These are phyloP conservation scores for Drosophila mettleri DNA, from an alignment of 2,888 invertebrate genomes.

Conservation along the genomic window DNA sequence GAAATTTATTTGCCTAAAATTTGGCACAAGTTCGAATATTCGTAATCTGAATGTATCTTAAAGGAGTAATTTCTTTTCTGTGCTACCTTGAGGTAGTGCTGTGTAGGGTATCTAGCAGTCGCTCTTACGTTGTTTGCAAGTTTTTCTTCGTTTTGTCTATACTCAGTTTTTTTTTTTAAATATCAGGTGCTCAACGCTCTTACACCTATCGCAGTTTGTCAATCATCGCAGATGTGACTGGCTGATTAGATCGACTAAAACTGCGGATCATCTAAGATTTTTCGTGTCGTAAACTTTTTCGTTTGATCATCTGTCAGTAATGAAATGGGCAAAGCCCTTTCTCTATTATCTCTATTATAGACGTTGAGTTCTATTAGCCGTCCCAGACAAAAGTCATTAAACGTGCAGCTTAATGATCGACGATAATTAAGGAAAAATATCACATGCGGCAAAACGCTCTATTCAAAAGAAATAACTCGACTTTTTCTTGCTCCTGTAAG, in stretches of 20 bases:
- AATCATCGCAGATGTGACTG: constrained; percentile 15
- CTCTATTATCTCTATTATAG: neutral
- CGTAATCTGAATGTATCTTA: no score
- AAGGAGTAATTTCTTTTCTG: no score
- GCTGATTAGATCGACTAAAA: constrained; percentile 14
- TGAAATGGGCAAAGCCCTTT: constrained; percentile 23
- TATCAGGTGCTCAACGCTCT: constrained; percentile 13
- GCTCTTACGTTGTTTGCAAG: no score
- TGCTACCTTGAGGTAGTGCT: no score
- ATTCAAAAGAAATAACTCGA: constrained; percentile 1
- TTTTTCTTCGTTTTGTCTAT: neutral
- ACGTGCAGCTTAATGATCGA: constrained; percentile 35
- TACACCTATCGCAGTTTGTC: constrained; percentile 8
- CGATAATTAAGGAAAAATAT: constrained; percentile 22
- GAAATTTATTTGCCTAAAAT: neutral
- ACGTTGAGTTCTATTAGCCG: constrained; percentile 8
- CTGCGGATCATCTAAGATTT: neutral
- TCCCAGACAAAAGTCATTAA: constrained; percentile 31
- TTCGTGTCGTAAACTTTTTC: neutral
- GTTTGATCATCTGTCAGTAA: neutral
- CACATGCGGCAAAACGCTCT: constrained; percentile 5
- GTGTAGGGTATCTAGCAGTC: neutral
- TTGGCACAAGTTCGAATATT: no score
- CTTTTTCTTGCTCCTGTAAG: constrained; percentile 10
- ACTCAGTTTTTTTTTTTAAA: no score